Evolutionary conservation across 2,113 vertebrate genomes (phyloP).

Genomic region (Bos javanicus): DNA sequence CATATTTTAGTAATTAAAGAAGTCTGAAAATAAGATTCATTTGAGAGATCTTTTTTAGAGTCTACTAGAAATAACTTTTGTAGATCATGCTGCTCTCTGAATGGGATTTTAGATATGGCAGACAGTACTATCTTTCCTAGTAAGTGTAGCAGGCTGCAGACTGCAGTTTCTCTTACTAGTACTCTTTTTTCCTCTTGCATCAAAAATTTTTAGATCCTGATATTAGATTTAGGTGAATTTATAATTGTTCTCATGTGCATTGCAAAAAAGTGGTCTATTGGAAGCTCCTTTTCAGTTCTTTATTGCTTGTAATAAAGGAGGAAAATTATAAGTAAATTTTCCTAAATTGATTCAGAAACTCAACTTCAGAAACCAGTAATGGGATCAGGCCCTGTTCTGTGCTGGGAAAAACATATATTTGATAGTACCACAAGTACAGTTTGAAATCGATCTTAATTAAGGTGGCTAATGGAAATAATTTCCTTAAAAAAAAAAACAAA

Average conservation of each 20-base stretch:
- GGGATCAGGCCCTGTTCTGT: background rate
- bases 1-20: constrained; percentile 11
- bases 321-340: background rate
- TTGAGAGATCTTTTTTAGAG: background rate
- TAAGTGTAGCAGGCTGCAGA: background rate
- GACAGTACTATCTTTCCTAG: background rate
- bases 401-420: background rate
- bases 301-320: background rate
- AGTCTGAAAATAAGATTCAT: background rate
- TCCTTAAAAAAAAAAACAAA: background rate
- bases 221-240: background rate
- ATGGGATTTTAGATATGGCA: background rate
- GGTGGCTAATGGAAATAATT: background rate
- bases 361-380: background rate
- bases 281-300: background rate
- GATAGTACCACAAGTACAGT: background rate
- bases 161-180: background rate
- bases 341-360: background rate
- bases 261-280: background rate
- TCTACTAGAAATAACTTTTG: background rate
- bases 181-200: background rate
- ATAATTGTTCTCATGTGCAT: background rate
- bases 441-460: background rate
- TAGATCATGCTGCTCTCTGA: background rate
- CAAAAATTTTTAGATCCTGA: background rate